phyloP scores from a whole-genome alignment of 2,113 vertebrate genomes.

The Entelurus aequoreus region DNA sequence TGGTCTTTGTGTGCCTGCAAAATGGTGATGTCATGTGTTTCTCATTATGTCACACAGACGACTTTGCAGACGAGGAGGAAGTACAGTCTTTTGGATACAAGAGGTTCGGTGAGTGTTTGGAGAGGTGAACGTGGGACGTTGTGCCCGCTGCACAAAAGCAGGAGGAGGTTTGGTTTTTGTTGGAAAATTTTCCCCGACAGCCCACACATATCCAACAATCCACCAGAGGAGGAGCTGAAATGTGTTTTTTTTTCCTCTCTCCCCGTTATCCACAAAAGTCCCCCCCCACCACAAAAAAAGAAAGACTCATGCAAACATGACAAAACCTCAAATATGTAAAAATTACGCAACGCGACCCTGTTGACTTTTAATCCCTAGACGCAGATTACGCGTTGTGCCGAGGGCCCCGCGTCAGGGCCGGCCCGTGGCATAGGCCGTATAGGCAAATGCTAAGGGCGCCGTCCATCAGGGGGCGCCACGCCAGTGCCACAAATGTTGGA shows the following conservation, averaged over 20 bases:
- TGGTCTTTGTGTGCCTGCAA: conserved; percentile 1
- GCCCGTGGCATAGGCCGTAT: no score
- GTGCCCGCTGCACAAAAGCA: background rate
- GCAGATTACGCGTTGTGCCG: no score
- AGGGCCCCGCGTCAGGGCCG: no score
- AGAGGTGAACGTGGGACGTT: no score
- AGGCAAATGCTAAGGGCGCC: no score
- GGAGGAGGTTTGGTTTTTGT: background rate
- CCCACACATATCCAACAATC: background rate
- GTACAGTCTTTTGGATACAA: conserved; percentile 98
- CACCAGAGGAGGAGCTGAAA: no score
- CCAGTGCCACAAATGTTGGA: no score
- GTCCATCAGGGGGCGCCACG: no score
- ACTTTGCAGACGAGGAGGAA: conserved; percentile 95
- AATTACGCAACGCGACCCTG: conserved; percentile 6
- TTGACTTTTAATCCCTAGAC: background rate
- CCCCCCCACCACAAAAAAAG: background rate
- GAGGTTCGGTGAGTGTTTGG: conserved; percentile 87
- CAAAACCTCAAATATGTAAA: conserved; percentile 11
- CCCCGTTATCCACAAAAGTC: background rate
- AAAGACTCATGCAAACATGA: conserved; percentile 33
- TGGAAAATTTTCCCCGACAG: background rate
- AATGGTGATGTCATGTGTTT: conserved; percentile 39
- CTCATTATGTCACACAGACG: conserved; percentile 79
- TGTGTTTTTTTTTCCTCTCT: background rate